Evolutionary conservation across 1,140 invertebrate species (phyloP), one percentile per base, ranked within the genome.

Genomic region (Sesamia nonagrioides): DNA sequence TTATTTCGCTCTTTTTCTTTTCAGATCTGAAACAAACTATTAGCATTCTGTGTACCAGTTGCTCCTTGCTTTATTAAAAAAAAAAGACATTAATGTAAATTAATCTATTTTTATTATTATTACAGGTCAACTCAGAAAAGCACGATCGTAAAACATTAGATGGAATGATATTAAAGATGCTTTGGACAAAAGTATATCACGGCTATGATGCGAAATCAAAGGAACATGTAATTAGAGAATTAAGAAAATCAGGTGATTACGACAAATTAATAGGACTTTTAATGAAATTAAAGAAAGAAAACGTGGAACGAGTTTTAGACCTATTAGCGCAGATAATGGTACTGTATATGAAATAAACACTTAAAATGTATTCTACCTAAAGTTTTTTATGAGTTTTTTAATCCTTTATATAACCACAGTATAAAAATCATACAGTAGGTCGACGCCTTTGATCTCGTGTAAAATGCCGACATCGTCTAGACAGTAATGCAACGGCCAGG

Each of bases 121-220:
- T 88, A 21, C 78, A 93, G 89, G 83, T 85, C 8, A 42, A 77
- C 13, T 74, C 82, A 21, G 78, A 81, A 45, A 79, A 48, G 1
- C 84, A 85, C n/a, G 86, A 89, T 48, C 88, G 80, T 50, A 91
- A 89, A 83, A 88, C 86, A 0, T 40, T 93, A 13, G 92, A 93
- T 18, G 88, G 88, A 8, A 92, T 93, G 91, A 52, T 92, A 9
- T 79, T 93, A 35, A 92, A 90, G 83, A 88, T 82, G 58, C 72
- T 93, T 8, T 93, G 92, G 92, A 87, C 91, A 0, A 91, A 90
- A 84, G 88, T 92, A 1, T 93, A 87, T 60, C 69, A 69, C 13
- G 83, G 86, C 33, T 84, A 86, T 21, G 88, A 91, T 37, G 61
- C 82, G 6, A 84, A 88, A 84, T 77, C 69, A 9, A 93, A 91